Evolutionary conservation across 2,797 vertebrate genomes (phyloP), one percentile per base, ranked within the genome.

Genomic region (Prionace glauca): DNA sequence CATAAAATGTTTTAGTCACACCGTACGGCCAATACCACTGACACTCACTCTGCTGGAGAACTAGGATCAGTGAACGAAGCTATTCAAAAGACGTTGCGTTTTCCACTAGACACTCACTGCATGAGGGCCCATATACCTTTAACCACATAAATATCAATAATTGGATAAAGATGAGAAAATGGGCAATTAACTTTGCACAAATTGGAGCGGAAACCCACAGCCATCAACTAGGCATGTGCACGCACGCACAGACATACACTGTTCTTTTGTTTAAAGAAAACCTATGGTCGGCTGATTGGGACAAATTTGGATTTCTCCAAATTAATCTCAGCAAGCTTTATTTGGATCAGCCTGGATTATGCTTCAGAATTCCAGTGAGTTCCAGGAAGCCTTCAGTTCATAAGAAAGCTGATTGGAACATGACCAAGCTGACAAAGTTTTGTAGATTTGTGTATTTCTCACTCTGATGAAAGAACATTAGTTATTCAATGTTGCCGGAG

Each of bases 281-380:
- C 1, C n/a, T 92, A 41, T 69, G 67, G n/a, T 24, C 67, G 90
- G 65, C 65, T 92, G 32, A 92, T 92, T 41, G 65, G 65, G 65
- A 69, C 90, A 92, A 36, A 92, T 92, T 69, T 92, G 90, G 32
- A 69, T 92, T 92, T 69, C 65, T 24, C 2, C 62, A 92, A 92
- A 92, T 69, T 92, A 92, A 92, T 69, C 62, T 69, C 90, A 41
- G 65, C 65, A 69, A n/a, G n/a, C 65, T 69, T 92, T 92, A n/a
- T 69, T 92, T 69, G 65, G n/a, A 92, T 92, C 65, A 41, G 7
- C 20, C n/a, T 69, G 90, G 65, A 92, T 92, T 69, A 92, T 69
- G n/a, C 62, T 90, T 90, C 90, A 92, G 65, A 67, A 92, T 69
- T 69, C 65, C 45, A 69, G 20, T 41, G n/a, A 92, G 65, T 41